A percentile compares a stretch with the other conserved stretches of the same genome.
These are phyloP conservation scores for Thomomys bottae DNA, from an alignment of 2,113 vertebrate species.

Conservation along the genomic window DNA sequence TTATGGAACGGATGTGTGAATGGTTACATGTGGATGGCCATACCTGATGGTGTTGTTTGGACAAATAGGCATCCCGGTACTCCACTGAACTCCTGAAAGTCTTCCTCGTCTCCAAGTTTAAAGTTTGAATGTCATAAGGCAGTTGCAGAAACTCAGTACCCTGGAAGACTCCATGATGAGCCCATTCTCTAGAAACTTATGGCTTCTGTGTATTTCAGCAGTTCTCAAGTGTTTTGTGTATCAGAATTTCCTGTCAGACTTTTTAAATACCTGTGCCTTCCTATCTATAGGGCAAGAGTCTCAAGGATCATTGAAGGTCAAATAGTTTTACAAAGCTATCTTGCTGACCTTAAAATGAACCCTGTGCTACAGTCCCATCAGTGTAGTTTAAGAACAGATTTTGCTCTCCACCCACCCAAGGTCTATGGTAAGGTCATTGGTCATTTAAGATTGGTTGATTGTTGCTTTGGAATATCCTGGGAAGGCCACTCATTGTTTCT, in stretches of 20 bases:
- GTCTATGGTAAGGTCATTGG: background rate
- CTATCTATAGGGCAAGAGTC: background rate
- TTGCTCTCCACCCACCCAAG: background rate
- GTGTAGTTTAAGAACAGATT: background rate
- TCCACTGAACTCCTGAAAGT: background rate
- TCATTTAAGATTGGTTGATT: background rate
- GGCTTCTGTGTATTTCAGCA: background rate
- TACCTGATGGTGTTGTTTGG: background rate
- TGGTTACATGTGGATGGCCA: background rate
- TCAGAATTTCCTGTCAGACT: background rate
- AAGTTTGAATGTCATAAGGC: background rate
- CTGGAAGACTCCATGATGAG: background rate
- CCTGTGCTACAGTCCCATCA: background rate
- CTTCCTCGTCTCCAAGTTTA: background rate
- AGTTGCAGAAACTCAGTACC: background rate
- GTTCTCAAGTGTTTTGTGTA: background rate
- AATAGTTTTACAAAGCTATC: background rate
- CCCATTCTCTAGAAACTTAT: background rate
- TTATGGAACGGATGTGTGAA: background rate
- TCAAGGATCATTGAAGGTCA: background rate
- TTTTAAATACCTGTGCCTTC: background rate
- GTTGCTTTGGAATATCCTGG: background rate
- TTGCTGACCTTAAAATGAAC: background rate
- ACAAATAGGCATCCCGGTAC: background rate
- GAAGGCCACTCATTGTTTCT: background rate